Percentiles rank a stretch among this genome's conserved stretches.
Evolutionary conservation across 1,140 invertebrate genomes (phyloP).

Genomic region (Cyphomyrmex costatus): DNA sequence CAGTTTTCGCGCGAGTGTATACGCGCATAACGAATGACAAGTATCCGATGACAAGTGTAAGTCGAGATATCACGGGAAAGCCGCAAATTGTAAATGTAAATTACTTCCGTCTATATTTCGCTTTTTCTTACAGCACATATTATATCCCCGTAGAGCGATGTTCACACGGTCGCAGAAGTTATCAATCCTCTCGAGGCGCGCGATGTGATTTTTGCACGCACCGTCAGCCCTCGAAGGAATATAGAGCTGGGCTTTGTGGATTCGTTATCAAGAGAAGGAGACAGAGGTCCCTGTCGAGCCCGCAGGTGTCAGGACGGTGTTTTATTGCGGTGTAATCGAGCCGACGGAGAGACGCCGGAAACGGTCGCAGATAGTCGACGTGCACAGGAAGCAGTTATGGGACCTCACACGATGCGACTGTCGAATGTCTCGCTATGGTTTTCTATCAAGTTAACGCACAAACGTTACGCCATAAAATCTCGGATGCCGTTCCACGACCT

Average conservation of each 20-base stretch:
- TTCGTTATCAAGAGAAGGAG: constrained; percentile 76
- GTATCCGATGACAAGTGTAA: constrained; percentile 2
- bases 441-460: constrained; percentile 50
- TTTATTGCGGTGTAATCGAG: constrained; percentile 84
- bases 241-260: constrained; percentile 76
- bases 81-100: constrained; percentile 40
- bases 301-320: constrained; percentile 82
- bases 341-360: constrained; percentile 82
- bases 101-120: constrained; percentile 41
- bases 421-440: constrained; percentile 52
- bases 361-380: constrained; percentile 78
- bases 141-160: constrained; percentile 1
- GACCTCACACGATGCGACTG: constrained; percentile 75
- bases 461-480: constrained; percentile 20
- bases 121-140: constrained; percentile 4
- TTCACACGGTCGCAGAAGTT: constrained; percentile 58
- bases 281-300: constrained; percentile 72
- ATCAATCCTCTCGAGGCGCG: constrained; percentile 32
- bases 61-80: neutral
- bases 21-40: constrained; percentile 23
- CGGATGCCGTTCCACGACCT: neutral
- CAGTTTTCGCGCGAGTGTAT: constrained; percentile 20
- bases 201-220: constrained; percentile 39
- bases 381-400: constrained; percentile 75
- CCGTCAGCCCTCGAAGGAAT: constrained; percentile 39